Base-by-base conservation (phyloP, 2,888 invertebrate species). In the Julus scanicus region DNA sequence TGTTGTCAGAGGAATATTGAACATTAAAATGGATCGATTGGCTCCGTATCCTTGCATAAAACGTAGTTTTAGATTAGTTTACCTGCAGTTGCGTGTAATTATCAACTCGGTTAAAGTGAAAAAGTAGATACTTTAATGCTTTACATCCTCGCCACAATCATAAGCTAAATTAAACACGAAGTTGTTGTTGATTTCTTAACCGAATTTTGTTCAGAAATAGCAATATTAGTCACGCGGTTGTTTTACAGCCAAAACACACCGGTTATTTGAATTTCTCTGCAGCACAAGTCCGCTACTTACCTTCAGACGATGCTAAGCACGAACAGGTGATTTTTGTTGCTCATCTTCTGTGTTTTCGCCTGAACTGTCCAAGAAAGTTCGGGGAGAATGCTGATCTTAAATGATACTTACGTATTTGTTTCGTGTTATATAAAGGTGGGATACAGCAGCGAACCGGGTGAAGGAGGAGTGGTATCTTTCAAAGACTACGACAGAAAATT, bases 221-320 rank as follows among this genome's bases (percentile, higher is more conserved):
- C 17, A 99, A 99, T 93, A 96, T 98, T 2, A 96, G 97, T 0
- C 99, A 99, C 92, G 96, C 97, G 5, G 96, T 98, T 37, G 96
- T 99, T 9, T 95, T 99, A 15, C 94, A 96, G 89, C 99, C 99
- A 5, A 95, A 95, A 91, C 95, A 95, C 91, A 97, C 94, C 91
- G 99, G 99, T 49, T 97, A 97, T 92, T 99, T 98, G 94, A 99
- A 99, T 93, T 99, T 99, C 92, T 97, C 98, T 2, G 95, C 98
- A 87, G 99, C 99, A 89, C 97, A 98, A 93, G 94, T 98, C 88
- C 95, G 95, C 84, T 99, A 99, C 93, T 95, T 95, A 91, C 94
- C 96, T 85, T 95, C 95, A 89, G 98, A 98, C 93, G 97, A 97
- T 91, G 93, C 94, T 90, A 94, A 95, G 92, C 95, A 71, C n/a